Base-by-base conservation (phyloP, 2,113 vertebrate genomes). In the Sakesphorus luctuosus region DNA sequence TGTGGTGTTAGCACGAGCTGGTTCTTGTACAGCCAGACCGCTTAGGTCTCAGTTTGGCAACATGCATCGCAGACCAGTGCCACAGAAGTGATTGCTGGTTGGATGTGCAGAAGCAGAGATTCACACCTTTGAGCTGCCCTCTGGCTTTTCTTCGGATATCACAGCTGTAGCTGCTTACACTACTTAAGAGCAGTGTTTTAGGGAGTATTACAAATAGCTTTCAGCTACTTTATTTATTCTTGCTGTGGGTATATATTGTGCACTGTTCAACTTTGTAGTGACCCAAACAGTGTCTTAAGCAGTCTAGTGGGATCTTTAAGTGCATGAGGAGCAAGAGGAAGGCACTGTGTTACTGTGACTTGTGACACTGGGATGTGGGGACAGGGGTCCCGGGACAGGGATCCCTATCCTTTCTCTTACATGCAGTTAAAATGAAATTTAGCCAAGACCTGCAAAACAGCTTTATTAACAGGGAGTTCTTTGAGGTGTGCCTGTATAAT, bases 11-110 rank as follows among this genome's bases (percentile, higher is more conserved):
- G 38, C 43, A 5, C 36, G 12, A 15, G 5, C 36, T 77, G 55
- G 6, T 7, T 66, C 17, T 46, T 73, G 40, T 38, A 19, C 29
- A 65, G 5, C 19, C 1, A 0, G 21, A 6, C 43, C 0, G 0
- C 38, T 73, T 25, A 12, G 55, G n/a, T 62, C 15, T 53, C n/a
- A 9, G 11, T 66, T 94, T 4, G 4, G 13, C 7, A 31, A 55
- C 50, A 5, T 16, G 7, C 12, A 9, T 29, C 55, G 65, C 4
- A 17, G 29, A 56, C n/a, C 10, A 33, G 2, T 35, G 31, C 3
- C 25, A 28, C 8, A 7, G 47, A 28, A 66, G 28, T 0, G 3
- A 28, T 31, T 47, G 20, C 28, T 40, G 1, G 1, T 26, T 71
- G 23, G n/a, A 17, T 53, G 23, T 16, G 23, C 9, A 11, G 49